These are phyloP conservation scores for Gymnocheta viridis DNA, from an alignment of 2,888 invertebrate genomes.

Conservation along the genomic window DNA sequence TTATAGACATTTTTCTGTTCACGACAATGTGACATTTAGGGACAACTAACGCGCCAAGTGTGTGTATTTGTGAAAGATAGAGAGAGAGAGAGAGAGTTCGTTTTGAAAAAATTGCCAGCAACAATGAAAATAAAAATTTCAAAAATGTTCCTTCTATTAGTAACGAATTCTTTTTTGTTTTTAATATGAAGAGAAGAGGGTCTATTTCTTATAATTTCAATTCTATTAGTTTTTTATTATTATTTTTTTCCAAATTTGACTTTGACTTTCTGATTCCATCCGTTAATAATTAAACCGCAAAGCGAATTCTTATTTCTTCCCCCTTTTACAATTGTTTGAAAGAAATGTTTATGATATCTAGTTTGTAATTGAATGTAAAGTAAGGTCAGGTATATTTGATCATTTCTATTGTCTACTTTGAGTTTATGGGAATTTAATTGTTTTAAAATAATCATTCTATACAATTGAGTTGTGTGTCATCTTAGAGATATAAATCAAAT, in stretches of 20 bases:
- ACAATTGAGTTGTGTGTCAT: slow-evolving; percentile 76
- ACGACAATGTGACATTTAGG: slow-evolving; percentile 75
- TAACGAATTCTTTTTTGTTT: slow-evolving; percentile 63
- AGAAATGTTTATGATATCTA: slow-evolving; percentile 4
- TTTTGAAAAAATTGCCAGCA: slow-evolving; percentile 67
- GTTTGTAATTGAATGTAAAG: slow-evolving; percentile 34
- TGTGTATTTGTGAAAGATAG: slow-evolving; percentile 40
- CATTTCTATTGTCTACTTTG: slow-evolving; percentile 28
- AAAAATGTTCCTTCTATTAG: slow-evolving; percentile 48
- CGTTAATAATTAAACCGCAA: slow-evolving; percentile 77
- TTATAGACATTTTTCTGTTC: slow-evolving; percentile 73
- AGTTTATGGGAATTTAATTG: slow-evolving; percentile 67
- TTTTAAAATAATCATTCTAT: slow-evolving; percentile 33
- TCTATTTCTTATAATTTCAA: slow-evolving; percentile 45
- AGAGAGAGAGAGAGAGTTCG: slow-evolving; percentile 38
- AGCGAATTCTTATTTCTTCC: slow-evolving; percentile 72
- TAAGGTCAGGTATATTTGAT: slow-evolving; percentile 64
- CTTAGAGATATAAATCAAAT: slow-evolving; percentile 76
- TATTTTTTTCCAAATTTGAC: slow-evolving; percentile 29
- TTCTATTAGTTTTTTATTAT: slow-evolving; percentile 15
- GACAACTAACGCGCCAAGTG: slow-evolving; percentile 59
- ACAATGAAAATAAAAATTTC: slow-evolving; percentile 36
- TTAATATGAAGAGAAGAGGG: slow-evolving; percentile 25
- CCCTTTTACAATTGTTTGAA: background rate
- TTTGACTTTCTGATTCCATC: slow-evolving; percentile 52